Base-by-base conservation (phyloP, 2,113 vertebrate species). In the Laticauda laticaudata region DNA sequence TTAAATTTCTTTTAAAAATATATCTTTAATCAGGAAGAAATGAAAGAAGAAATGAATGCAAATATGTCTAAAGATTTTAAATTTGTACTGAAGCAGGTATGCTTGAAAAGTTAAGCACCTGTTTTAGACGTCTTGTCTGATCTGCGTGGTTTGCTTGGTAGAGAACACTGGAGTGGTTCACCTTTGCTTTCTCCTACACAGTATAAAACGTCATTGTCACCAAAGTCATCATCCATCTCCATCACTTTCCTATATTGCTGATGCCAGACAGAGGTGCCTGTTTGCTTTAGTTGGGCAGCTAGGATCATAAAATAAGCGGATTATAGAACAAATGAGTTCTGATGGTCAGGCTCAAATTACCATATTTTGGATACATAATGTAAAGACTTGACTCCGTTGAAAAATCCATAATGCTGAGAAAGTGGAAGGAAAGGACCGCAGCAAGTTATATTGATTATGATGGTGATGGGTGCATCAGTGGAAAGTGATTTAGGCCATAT, bases 11-110 rank as follows among this genome's bases (percentile, higher is more conserved):
- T 56, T 4, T 0, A 43, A 94, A 39, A 39, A 0, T 0, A 90
- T 15, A 90, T 90, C 91, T 93, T 48, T 48, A 2, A 5, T 20
- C 2, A 93, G 93, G 95, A n/a, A 94, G 89, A 95, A 92, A 59
- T 55, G 14, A 0, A 88, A 15, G 88, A 91, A 89, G 48, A 21
- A 53, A 56, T 56, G 55, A 56, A 56, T 56, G 15, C 55, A 56
- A 56, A 56, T 20, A 4, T 56, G 55, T 56, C 29, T 12, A 64
- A 64, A 29, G 26, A 12, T 29, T 64, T 64, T 64, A 64, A 64
- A 64, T 11, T 26, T 61, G 24, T 61, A 26, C 24, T 4, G 26
- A 61, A 61, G 24, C 24, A 61, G 24, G 24, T 12, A 29, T 29
- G 11, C 26, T 64, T 29, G 26, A 64, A 64, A 64, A 64, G 8